phyloP scores from a whole-genome alignment of 2,113 vertebrate genomes.

The Thunnus thynnus region DNA sequence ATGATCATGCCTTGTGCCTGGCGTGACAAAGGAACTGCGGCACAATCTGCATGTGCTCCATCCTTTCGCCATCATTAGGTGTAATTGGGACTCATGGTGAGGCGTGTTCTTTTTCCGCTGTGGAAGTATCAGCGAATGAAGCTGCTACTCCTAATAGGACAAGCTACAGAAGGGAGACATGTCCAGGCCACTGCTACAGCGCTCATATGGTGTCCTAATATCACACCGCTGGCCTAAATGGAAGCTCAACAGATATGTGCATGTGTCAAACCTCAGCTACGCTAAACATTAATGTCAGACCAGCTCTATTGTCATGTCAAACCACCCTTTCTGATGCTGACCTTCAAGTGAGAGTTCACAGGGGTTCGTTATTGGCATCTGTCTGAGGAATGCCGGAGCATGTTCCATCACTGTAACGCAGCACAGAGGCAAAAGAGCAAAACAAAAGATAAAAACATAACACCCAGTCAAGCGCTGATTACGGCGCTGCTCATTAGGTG shows the following conservation, averaged over 20 bases:
- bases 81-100: slow-evolving; percentile 83
- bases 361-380: slow-evolving; percentile 63
- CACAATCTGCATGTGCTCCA: slow-evolving; percentile 82
- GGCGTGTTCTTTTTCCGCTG: slow-evolving; percentile 63
- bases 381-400: slow-evolving; percentile 49
- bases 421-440: neutral
- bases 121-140: slow-evolving; percentile 57
- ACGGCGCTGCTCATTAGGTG: slow-evolving; percentile 76
- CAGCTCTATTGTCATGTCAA: slow-evolving; percentile 49
- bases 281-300: slow-evolving; percentile 28
- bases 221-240: slow-evolving; percentile 50
- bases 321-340: slow-evolving; percentile 59
- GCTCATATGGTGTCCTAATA: slow-evolving; percentile 42
- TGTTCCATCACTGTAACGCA: slow-evolving; percentile 48
- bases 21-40: slow-evolving; percentile 80
- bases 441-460: slow-evolving; percentile 17
- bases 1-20: slow-evolving; percentile 76
- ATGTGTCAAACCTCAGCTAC: slow-evolving; percentile 34
- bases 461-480: slow-evolving; percentile 63
- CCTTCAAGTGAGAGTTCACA: slow-evolving; percentile 52
- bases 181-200: slow-evolving; percentile 59
- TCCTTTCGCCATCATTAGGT: slow-evolving; percentile 84
- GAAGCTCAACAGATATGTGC: slow-evolving; percentile 49
- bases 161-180: slow-evolving; percentile 52
- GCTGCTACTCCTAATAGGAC: slow-evolving; percentile 69